A percentile compares a stretch with the other conserved stretches of the same genome.
These are phyloP conservation scores for Petrosia ficiformis DNA, from an alignment of 37 sponge, comb jelly and placozoan species.

Conservation along the genomic window DNA sequence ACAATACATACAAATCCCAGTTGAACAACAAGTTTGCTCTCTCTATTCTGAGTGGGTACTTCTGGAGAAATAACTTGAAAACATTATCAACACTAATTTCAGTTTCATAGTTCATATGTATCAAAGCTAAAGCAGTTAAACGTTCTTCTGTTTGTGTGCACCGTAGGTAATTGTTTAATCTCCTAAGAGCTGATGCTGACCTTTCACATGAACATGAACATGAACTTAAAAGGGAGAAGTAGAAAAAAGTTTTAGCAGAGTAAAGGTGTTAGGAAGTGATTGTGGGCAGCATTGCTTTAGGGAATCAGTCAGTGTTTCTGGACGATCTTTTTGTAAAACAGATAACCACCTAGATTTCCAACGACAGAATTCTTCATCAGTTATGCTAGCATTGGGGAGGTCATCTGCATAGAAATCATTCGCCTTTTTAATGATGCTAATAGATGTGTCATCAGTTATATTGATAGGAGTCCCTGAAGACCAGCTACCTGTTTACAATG, in stretches of 20 bases:
- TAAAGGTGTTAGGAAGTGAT: constrained; percentile 21
- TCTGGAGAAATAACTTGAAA: constrained; percentile 1
- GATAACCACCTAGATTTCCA: constrained; percentile 25
- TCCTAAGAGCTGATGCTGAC: constrained; percentile 5
- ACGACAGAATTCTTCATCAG: constrained; percentile 24
- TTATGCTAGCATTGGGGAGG: constrained; percentile 31
- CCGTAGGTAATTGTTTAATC: constrained; percentile 3
- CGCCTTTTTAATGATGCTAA: constrained; percentile 26
- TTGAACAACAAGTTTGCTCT: not conserved
- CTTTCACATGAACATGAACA: constrained; percentile 5
- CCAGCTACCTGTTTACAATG: constrained; percentile 29
- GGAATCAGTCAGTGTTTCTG: constrained; percentile 14
- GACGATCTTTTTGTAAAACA: not conserved
- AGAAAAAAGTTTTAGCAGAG: constrained; percentile 28
- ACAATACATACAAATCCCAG: too few relatives aligned
- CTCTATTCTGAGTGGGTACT: not conserved
- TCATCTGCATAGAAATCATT: constrained; percentile 29
- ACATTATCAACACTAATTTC: constrained; percentile 7
- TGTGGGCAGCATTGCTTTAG: constrained; percentile 21
- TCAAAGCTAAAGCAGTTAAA: constrained; percentile 6
- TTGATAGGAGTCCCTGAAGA: constrained; percentile 34
- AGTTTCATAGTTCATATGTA: constrained; percentile 9
- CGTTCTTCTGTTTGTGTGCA: constrained; percentile 8
- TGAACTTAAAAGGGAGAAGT: constrained; percentile 16
- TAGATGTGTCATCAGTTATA: constrained; percentile 19